phyloP scores from a whole-genome alignment of 2,888 invertebrate species.

The Steinernema hermaphroditum region DNA sequence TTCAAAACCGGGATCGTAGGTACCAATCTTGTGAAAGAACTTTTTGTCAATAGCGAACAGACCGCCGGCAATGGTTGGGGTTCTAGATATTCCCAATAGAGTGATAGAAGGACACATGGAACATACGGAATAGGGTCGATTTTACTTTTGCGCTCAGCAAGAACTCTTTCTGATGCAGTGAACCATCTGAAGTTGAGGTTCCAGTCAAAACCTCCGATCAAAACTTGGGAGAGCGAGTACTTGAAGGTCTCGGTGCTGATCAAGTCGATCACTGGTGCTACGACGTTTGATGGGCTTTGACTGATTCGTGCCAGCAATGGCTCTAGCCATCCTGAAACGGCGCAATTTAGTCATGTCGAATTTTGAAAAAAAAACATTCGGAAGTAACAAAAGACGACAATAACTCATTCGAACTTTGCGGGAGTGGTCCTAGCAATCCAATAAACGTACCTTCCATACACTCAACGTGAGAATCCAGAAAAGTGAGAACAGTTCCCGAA shows the following conservation, averaged over 20 bases:
- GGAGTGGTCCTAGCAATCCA: too few relatives aligned
- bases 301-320: constrained; percentile 76
- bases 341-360: neutral
- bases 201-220: constrained; percentile 74
- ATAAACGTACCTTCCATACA: constrained; percentile 78
- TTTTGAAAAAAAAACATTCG: too few relatives aligned
- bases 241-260: constrained; percentile 90
- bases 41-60: constrained; percentile 89
- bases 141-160: constrained; percentile 76
- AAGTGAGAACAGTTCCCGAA: constrained; percentile 86
- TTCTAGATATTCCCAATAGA: constrained; percentile 38
- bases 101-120: neutral
- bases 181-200: constrained; percentile 93
- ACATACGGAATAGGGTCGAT: constrained; percentile 83
- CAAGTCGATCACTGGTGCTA: constrained; percentile 92
- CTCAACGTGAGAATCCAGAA: constrained; percentile 97
- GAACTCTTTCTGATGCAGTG: constrained; percentile 89
- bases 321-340: constrained; percentile 81
- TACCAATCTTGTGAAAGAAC: constrained; percentile 91
- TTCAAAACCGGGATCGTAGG: constrained; percentile 97
- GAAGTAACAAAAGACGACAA: too few relatives aligned
- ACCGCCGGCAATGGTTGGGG: constrained; percentile 80
- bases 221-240: too few relatives aligned
- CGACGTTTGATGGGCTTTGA: constrained; percentile 73
- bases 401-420: too few relatives aligned